Evolutionary conservation across 2,888 invertebrate genomes (phyloP), one percentile per base, ranked within the genome.

Genomic region (Epirrita christyi): DNA sequence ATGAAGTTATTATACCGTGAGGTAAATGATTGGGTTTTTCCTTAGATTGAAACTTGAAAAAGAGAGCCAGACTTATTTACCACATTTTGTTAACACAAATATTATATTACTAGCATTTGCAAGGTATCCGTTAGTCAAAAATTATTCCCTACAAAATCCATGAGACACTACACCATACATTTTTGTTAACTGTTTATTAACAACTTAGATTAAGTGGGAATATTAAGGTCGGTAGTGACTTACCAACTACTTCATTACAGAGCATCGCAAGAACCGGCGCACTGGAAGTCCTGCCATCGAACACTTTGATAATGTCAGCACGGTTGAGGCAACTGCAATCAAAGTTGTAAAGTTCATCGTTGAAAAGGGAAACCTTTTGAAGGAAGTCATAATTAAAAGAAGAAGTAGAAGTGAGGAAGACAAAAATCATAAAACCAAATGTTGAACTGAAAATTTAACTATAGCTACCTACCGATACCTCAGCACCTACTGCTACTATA

Each of bases 221-320:
- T 4, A 21, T n/a, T n/a, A n/a, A 2, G 21, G 21, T 4, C 4
- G 21, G 21, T 21, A 21, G 21, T 4, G 21, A 37, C 83, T 80
- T 79, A 92, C 92, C 92, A 71, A 94, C 89, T 66, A 94, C 93
- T 88, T 96, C 95, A 80, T 97, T 96, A 88, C 97, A 97, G 56
- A 97, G 92, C 68, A 97, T 94, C 60, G 95, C 95, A 75, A 97
- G 95, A 61, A 96, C 95, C 2, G 96, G 95, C 59, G 95, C 93
- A 66, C 93, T 91, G 14, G 95, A 92, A 64, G 94, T 93, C 80
- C 94, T 94, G 11, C 97, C 97, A 81, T 97, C 97, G 86, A 96
- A 96, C 54, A 97, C 95, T 80, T 96, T 96, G 76, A 97, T 95
- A 71, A 97, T 94, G 86, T 97, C 97, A 37, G 96, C 95, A 70